These are phyloP conservation scores for Rhizoglyphus robini DNA, from an alignment of 1,140 invertebrate species.

Conservation along the genomic window DNA sequence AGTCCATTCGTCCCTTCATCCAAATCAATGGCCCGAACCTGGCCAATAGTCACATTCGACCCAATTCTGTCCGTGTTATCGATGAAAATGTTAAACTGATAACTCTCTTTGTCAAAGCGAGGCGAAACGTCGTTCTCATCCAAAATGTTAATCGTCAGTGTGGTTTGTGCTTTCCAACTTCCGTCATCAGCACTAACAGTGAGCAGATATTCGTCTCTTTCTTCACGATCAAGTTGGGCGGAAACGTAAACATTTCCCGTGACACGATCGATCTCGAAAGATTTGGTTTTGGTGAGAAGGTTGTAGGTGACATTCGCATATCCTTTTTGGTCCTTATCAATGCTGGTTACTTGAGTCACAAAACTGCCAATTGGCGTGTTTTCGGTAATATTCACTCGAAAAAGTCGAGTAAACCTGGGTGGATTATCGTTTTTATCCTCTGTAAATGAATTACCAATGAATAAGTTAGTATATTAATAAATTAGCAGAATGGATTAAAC, in stretches of 20 bases:
- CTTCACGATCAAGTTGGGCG: constrained; percentile 66
- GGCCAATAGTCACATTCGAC: constrained; percentile 66
- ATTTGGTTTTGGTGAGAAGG: constrained; percentile 71
- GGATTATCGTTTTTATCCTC: constrained; percentile 89
- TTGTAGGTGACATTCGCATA: constrained; percentile 65
- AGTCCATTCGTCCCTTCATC: constrained; percentile 90
- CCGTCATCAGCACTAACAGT: constrained; percentile 75
- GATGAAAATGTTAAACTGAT: constrained; percentile 53
- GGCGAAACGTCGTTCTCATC: constrained; percentile 90
- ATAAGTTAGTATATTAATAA: background rate
- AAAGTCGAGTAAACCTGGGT: constrained; percentile 75
- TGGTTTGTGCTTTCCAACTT: constrained; percentile 72
- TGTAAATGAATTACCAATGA: background rate
- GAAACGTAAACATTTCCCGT: constrained; percentile 82
- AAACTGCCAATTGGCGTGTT: constrained; percentile 82
- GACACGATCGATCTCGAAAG: constrained; percentile 66
- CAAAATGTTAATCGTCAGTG: constrained; percentile 77
- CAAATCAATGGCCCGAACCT: constrained; percentile 68
- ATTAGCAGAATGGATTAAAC: too few relatives aligned
- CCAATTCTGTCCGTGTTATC: constrained; percentile 32
- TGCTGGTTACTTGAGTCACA: constrained; percentile 78
- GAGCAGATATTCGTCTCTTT: constrained; percentile 74
- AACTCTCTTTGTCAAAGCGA: constrained; percentile 69
- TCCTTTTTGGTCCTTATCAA: constrained; percentile 57
- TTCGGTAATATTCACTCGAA: constrained; percentile 87